Percentiles rank a stretch among this genome's conserved stretches.
These are phyloP conservation scores for Sinocyclocheilus rhinocerous DNA, from an alignment of 2,113 vertebrate genomes.

Conservation along the genomic window DNA sequence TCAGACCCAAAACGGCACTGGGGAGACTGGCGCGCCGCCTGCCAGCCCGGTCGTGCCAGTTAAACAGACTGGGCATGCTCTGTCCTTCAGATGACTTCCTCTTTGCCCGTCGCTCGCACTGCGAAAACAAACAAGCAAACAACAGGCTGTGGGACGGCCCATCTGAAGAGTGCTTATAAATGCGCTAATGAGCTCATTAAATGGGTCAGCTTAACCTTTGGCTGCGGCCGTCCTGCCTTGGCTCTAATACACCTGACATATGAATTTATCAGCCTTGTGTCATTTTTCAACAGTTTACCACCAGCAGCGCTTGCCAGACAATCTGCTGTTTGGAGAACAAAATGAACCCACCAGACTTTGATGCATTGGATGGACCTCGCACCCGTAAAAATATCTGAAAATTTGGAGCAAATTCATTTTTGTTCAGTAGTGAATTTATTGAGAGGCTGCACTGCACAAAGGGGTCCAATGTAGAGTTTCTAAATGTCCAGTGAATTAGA, in stretches of 20 bases:
- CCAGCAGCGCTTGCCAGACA: slow-evolving; percentile 19
- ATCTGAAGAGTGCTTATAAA: slow-evolving; percentile 55
- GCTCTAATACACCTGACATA: slow-evolving; percentile 49
- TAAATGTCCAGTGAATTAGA: neutral
- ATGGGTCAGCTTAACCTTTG: slow-evolving; percentile 55
- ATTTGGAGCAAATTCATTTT: neutral
- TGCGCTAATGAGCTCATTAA: slow-evolving; percentile 56
- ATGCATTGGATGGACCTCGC: neutral
- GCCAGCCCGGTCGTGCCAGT: slow-evolving; percentile 43
- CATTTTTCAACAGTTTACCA: slow-evolving; percentile 39
- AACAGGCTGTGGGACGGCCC: slow-evolving; percentile 31
- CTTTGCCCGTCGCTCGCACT: slow-evolving; percentile 41
- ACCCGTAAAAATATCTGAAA: neutral
- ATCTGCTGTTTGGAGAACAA: slow-evolving; percentile 40
- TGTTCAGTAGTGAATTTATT: neutral
- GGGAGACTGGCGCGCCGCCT: slow-evolving; percentile 23
- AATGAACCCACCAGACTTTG: slow-evolving; percentile 9
- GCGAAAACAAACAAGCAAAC: slow-evolving; percentile 54
- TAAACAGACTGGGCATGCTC: slow-evolving; percentile 46
- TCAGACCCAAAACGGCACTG: neutral
- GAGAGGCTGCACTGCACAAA: no score
- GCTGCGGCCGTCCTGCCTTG: slow-evolving; percentile 30
- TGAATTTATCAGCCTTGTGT: slow-evolving; percentile 36
- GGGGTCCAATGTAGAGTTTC: neutral
- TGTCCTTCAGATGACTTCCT: slow-evolving; percentile 53